Evolutionary conservation across 2,888 invertebrate genomes (phyloP).

Genomic region (Drosophila tripunctata): DNA sequence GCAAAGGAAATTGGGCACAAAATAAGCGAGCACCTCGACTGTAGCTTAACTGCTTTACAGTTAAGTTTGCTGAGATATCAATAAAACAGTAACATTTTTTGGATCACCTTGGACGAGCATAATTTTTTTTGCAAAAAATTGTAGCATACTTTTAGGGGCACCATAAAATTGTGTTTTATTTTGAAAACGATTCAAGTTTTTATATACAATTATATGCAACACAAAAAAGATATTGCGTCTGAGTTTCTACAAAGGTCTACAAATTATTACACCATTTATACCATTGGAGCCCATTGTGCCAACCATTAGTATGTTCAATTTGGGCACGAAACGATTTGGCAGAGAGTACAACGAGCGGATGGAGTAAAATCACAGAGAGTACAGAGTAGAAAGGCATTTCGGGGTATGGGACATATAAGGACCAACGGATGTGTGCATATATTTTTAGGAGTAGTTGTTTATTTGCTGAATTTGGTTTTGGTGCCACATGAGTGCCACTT

Average conservation of each 20-base stretch:
- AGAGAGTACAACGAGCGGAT: neutral
- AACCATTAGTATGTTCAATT: constrained; percentile 40
- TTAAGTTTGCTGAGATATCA: no score
- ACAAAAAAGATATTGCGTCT: no score
- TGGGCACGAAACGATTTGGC: constrained; percentile 27
- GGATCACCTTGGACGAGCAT: no score
- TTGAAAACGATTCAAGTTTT: no score
- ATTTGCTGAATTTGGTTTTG: constrained; percentile 38
- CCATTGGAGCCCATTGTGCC: constrained; percentile 23
- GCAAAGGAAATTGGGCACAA: no score
- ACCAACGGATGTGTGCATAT: constrained; percentile 22
- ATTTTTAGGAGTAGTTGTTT: constrained; percentile 40
- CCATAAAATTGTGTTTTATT: no score
- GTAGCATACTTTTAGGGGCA: no score
- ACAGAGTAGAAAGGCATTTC: neutral
- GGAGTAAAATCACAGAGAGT: neutral
- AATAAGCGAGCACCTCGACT: no score
- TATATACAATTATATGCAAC: no score
- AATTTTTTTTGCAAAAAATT: no score
- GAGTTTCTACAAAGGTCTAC: neutral
- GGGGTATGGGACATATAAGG: neutral
- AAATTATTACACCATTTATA: constrained; percentile 3
- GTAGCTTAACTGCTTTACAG: no score
- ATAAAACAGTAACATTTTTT: no score
- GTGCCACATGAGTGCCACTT: constrained; percentile 58